phyloP scores from a whole-genome alignment of 2,797 vertebrate species.

The Chromobotia macracanthus region DNA sequence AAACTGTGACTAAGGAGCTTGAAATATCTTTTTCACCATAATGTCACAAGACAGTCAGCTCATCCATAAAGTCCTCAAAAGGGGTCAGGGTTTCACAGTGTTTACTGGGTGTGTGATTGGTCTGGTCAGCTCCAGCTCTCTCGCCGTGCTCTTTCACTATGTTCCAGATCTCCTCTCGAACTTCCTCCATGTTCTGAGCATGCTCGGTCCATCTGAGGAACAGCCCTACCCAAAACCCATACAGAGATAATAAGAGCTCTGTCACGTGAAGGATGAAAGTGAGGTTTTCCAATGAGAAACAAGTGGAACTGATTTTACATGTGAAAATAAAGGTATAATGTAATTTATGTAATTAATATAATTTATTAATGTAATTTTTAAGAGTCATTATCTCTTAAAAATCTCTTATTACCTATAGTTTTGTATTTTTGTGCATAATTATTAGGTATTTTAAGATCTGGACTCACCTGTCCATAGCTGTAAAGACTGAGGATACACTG shows the following conservation, averaged over 20 bases:
- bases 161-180: constrained; percentile 73
- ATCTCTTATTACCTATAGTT: background rate
- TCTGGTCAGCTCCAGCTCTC: constrained; percentile 53
- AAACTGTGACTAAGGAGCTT: no score
- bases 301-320: no score
- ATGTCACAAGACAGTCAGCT: constrained; percentile 55
- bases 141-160: constrained; percentile 68
- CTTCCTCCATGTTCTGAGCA: constrained; percentile 76
- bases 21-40: background rate
- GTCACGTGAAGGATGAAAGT: constrained; percentile 11
- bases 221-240: constrained; percentile 71
- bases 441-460: background rate
- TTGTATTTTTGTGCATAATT: background rate
- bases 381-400: no score
- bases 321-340: no score
- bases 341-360: no score
- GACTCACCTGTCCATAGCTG: constrained; percentile 84
- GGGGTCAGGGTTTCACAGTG: constrained; percentile 45
- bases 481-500: constrained; percentile 86
- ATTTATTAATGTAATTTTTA: no score
- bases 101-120: constrained; percentile 21
- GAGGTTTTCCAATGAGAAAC: background rate
- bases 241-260: constrained; percentile 3
- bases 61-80: constrained; percentile 56
- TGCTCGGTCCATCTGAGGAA: constrained; percentile 83